Conservation (phyloP, 2,888 invertebrate genomes). For the Rotaria macrura region DNA sequence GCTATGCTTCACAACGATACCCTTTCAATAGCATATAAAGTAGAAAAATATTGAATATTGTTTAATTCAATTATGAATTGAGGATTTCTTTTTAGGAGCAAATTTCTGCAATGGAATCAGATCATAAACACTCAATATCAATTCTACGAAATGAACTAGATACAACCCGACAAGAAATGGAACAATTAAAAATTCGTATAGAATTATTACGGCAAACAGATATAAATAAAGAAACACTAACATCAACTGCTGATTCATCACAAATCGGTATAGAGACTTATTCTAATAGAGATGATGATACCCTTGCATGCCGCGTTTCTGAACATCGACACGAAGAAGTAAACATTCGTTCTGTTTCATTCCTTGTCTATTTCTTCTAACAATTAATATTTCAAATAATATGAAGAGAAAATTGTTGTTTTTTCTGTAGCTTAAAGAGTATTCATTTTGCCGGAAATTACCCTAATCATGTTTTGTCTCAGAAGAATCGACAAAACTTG, state of each 20-base stretch:
- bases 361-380: too few relatives aligned
- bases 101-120: conserved; percentile 49
- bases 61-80: conserved; percentile 1
- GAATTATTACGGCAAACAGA: not conserved
- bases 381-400: too few relatives aligned
- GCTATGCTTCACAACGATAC: conserved; percentile 43
- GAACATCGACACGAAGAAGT: not conserved
- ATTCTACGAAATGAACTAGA: conserved; percentile 50
- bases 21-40: conserved; percentile 43
- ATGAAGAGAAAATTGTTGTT: too few relatives aligned
- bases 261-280: not conserved
- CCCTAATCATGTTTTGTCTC: too few relatives aligned
- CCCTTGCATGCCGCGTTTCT: not conserved
- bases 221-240: not conserved
- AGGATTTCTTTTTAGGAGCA: conserved; percentile 46
- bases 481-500: too few relatives aligned
- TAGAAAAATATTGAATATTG: conserved; percentile 29
- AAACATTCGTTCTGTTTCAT: not conserved
- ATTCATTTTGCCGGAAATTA: too few relatives aligned
- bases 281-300: not conserved
- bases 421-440: too few relatives aligned
- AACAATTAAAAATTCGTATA: conserved; percentile 21
- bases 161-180: conserved; percentile 44
- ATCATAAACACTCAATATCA: conserved; percentile 44
- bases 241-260: not conserved